Evolutionary conservation across 2,888 invertebrate species (phyloP), one percentile per base, ranked within the genome.

Genomic region (Tetheella fluctuosa): DNA sequence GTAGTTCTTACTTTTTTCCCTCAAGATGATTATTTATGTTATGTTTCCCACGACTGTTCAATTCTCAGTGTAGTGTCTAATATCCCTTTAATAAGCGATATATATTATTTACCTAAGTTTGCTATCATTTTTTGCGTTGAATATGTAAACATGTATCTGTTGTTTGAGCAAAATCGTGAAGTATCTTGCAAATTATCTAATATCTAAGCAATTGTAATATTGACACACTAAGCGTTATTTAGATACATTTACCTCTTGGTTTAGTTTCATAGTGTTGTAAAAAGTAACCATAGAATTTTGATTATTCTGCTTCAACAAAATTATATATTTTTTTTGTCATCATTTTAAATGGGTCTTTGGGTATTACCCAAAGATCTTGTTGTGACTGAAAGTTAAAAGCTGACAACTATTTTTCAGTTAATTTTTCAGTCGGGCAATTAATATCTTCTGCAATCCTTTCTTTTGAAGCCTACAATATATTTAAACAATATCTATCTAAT

Each of bases 31-130:
- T 71, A 55, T 80, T 77, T 74, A 64, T 48, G n/a, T 10, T 73
- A 69, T 20, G 69, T 76, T 88, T 90, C 90, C 86, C 90, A 90
- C 90, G 88, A 81, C 70, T 77, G 72, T 80, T 66, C 64, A 65
- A 75, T 74, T 73, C 75, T 77, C 67, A 67, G 70, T 71, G 69
- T 70, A 68, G 74, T 80, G 74, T 85, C 85, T 71, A 74, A 83
- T 89, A 87, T 77, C 84, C 80, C 59, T 67, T 62, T 65, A 69
- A 74, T 77, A 81, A 83, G 83, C 81, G 72, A 77, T 78, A 34
- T 48, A 48, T 48, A n/a, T 48, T 58, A 56, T 60, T 39, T 28
- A 59, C 60, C 57, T 59, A 55, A 34, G 20, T 23, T 65, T 63
- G 62, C 64, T 58, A 60, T 67, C 62, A 65, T 61, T 68, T 75